Conservation (phyloP, 2,113 vertebrate species). For the Ceyx margarethae region DNA sequence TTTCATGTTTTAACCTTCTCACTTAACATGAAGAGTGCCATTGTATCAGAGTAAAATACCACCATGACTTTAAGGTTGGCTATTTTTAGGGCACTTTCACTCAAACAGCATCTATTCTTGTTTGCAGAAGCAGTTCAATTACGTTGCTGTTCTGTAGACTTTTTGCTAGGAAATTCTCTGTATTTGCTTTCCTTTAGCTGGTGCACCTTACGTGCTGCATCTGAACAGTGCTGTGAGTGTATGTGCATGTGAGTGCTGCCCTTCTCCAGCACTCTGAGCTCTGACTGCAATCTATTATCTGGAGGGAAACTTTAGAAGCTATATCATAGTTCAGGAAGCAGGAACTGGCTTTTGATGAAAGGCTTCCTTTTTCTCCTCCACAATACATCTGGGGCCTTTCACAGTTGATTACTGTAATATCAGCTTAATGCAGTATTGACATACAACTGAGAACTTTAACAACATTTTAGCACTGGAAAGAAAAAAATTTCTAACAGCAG, state of each 20-base stretch:
- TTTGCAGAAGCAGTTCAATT: background rate
- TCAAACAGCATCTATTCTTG: background rate
- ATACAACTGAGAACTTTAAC: slow-evolving; percentile 58
- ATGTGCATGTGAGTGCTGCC: background rate
- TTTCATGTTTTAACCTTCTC: background rate
- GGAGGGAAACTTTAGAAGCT: slow-evolving; percentile 62
- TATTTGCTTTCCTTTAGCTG: background rate
- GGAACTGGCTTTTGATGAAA: slow-evolving; percentile 79
- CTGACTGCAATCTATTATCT: slow-evolving; percentile 42
- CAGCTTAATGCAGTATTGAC: slow-evolving; percentile 66
- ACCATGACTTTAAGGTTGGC: background rate
- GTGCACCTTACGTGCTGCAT: background rate
- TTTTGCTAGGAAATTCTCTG: background rate
- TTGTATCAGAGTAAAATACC: slow-evolving; percentile 9
- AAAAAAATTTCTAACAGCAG: slow-evolving; percentile 28
- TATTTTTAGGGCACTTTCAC: background rate
- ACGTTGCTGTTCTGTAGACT: background rate
- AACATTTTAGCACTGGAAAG: slow-evolving; percentile 52
- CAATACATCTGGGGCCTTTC: slow-evolving; percentile 69
- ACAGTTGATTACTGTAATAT: slow-evolving; percentile 72
- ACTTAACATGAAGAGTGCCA: background rate
- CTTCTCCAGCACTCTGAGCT: slow-evolving; percentile 23
- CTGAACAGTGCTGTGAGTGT: background rate
- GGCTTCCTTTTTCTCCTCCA: slow-evolving; percentile 71
- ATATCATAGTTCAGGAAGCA: slow-evolving; percentile 75